phyloP scores from a whole-genome alignment of 2,888 invertebrate genomes.

The Nomada ruficornis region DNA sequence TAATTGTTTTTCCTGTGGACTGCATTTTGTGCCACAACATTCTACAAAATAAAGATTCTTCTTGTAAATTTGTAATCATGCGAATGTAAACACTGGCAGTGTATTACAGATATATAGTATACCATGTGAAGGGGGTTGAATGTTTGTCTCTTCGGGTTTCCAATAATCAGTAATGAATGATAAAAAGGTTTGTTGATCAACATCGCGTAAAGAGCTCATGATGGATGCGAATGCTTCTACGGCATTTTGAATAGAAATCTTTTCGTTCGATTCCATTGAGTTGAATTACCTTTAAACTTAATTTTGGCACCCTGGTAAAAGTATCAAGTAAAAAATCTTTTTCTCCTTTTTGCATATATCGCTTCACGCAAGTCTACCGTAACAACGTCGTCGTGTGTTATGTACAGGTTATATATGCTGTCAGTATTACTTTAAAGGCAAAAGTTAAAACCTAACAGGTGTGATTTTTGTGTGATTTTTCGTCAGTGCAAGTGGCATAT shows the following conservation, averaged over 20 bases:
- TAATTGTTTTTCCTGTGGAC: slow-evolving; percentile 64
- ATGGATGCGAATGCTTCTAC: slow-evolving; percentile 60
- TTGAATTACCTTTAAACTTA: background rate
- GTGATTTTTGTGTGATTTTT: no score
- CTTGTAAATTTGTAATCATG: background rate
- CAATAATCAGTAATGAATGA: slow-evolving; percentile 67
- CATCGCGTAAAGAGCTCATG: slow-evolving; percentile 58
- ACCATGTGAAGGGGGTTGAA: slow-evolving; percentile 1
- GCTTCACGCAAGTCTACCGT: no score
- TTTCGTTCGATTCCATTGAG: slow-evolving; percentile 41
- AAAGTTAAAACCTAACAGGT: no score
- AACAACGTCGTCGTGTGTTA: background rate
- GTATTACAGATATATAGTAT: background rate
- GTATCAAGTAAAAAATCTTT: background rate
- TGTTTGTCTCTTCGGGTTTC: slow-evolving; percentile 45
- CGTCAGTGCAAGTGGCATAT: no score
- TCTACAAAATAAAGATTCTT: background rate
- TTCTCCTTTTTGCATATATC: background rate
- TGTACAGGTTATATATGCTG: background rate
- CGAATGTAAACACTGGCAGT: background rate
- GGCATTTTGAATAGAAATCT: slow-evolving; percentile 63
- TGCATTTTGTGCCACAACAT: slow-evolving; percentile 52
- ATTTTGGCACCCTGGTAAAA: background rate
- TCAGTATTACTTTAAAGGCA: no score
- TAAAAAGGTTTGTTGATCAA: slow-evolving; percentile 62